Base-by-base conservation (phyloP, 1,140 invertebrate genomes). In the Spodoptera litura region DNA sequence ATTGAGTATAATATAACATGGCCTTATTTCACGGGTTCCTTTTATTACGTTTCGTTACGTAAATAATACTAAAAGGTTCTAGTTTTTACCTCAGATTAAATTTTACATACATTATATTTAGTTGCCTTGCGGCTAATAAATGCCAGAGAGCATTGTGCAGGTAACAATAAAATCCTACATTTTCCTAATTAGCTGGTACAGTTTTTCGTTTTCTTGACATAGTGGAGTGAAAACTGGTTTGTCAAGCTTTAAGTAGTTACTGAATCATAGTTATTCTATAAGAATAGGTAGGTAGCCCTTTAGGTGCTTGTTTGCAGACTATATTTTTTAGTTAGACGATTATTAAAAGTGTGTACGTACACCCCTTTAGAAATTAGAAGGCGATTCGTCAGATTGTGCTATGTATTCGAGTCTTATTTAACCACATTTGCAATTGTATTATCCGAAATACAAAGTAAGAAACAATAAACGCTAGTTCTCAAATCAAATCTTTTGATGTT, bases 151-250 rank as follows among this genome's bases (percentile, higher is more conserved):
- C 15, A 12, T 44, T 66, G 38, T 49, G 15, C 11, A 9, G 38
- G 38, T 9, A 66, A 66, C 38, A 49, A 66, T 66, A 66, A 66
- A 49, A 44, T 4, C 35, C 35, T 25, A 20, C 62, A 49, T 66
- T 66, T 66, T 49, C 62, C 38, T 66, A 66, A 66, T 66, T 66
- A 66, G 38, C 62, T 66, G 38, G 49, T 15, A 66, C 62, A 31
- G 12, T 44, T 49, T 25, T 66, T 66, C 11, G 38, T 25, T 49
- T 66, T 11, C 15, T 66, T 10, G 10, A 49, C 10, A 0, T 25
- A 66, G n/a, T n/a, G n/a, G 15, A 49, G 62, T 4, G 20, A 25
- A 49, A 31, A 31, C 31, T 3, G 1, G 31, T 31, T 3, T 31
- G 31, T 2, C 31, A 31, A 31, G 31, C 9, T 44, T 44, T 8